phyloP scores from a whole-genome alignment of 1,140 invertebrate genomes.

The Adoxophyes honmai region DNA sequence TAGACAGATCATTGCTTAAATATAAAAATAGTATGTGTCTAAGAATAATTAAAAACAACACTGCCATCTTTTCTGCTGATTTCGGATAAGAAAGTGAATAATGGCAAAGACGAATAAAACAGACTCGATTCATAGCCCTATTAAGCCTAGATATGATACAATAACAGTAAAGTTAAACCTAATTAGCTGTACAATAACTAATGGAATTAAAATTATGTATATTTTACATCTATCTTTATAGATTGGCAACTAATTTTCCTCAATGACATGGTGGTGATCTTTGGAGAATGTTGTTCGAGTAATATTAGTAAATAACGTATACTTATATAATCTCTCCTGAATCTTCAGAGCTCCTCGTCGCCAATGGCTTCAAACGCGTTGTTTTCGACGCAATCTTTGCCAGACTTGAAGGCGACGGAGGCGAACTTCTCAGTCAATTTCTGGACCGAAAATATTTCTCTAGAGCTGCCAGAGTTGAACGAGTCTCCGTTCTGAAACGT shows the following conservation, averaged over 20 bases:
- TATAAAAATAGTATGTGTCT: too few species aligned
- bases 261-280: conserved; percentile 11
- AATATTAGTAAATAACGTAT: neutral
- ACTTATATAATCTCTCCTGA: neutral
- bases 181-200: conserved; percentile 17
- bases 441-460: conserved; percentile 76
- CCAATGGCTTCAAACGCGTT: conserved; percentile 94
- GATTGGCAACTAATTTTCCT: conserved; percentile 3
- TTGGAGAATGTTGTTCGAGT: conserved; percentile 6
- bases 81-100: too few species aligned
- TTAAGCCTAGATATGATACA: conserved; percentile 19
- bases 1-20: too few species aligned
- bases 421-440: conserved; percentile 78
- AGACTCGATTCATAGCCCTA: conserved; percentile 16
- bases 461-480: conserved; percentile 59
- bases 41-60: too few species aligned
- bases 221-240: neutral
- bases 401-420: conserved; percentile 80
- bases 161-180: conserved; percentile 16
- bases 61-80: too few species aligned
- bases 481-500: conserved; percentile 70
- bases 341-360: conserved; percentile 89
- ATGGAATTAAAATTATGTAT: neutral
- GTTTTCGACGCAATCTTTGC: conserved; percentile 86
- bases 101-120: neutral